Base-by-base conservation (phyloP, 2,797 vertebrate species). In the Gouania willdenowi region DNA sequence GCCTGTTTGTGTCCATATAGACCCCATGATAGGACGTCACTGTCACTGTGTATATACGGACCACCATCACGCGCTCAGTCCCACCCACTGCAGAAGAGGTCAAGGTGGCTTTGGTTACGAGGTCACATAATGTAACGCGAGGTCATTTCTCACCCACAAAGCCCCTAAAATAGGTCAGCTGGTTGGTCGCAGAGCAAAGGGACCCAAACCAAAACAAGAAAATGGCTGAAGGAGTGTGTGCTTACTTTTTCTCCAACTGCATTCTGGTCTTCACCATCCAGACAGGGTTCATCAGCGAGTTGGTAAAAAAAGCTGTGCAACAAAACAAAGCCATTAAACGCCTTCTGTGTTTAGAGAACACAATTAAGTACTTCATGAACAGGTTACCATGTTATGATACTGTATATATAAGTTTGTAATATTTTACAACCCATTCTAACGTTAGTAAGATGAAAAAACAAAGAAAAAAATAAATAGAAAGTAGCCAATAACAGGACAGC, bases 221-320 rank as follows among this genome's bases (percentile, higher is more conserved):
- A n/a, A n/a, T n/a, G n/a, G n/a, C n/a, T 18, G 1, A 41, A 52
- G 30, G 27, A 15, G n/a, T 6, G 16, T 29, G 8, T 35, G 81
- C 90, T 67, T 81, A 98, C 97, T 92, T 98, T 60, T 81, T 88
- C 71, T 99, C 94, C 46, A 99, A 88, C 63, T 99, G 97, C 97
- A 99, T 99, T 63, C 97, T 89, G 1, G 96, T 99, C 89, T 99
- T 99, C 49, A 99, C 95, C 95, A 99, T 97, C 97, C 97, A 99
- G 75, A 98, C 69, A 2, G 97, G 97, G 71, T 99, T 99, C 94
- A 98, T 99, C 82, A 98, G 75, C 32, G 94, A 92, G 77, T 98
- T 99, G 11, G 97, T 98, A 61, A 97, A 73, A 51, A 99, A 99
- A 26, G 95, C 97, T 99, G 76, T 51, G 67, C 39, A 17, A 32